These are phyloP conservation scores for Drosophila emarginata DNA, from an alignment of 2,888 invertebrate genomes.

Conservation along the genomic window DNA sequence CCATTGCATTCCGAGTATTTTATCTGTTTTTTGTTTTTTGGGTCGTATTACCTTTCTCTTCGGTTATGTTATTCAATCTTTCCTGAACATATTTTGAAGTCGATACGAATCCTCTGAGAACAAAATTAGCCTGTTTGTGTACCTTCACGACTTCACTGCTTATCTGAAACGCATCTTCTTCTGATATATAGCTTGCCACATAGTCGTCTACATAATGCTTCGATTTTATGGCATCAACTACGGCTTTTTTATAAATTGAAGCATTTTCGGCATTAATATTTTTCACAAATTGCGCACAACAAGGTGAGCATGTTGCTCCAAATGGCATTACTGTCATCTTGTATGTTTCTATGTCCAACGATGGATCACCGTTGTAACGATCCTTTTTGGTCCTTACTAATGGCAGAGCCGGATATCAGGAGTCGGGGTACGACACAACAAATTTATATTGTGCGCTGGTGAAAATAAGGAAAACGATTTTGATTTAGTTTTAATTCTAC, in stretches of 20 bases:
- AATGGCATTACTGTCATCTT: constrained; percentile 18
- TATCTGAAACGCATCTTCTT: constrained; percentile 1
- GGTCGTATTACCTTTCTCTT: neutral
- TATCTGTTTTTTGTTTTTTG: neutral
- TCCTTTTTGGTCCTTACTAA: too few relatives aligned
- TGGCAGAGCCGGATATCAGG: too few relatives aligned
- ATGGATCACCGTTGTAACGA: too few relatives aligned
- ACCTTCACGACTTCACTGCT: too few relatives aligned
- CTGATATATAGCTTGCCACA: constrained; percentile 12
- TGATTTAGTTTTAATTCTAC: too few relatives aligned
- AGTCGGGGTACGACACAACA: too few relatives aligned
- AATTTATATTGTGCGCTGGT: too few relatives aligned
- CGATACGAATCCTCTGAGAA: constrained; percentile 17
- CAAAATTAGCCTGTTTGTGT: constrained; percentile 14
- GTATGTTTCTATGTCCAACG: too few relatives aligned
- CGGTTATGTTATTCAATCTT: neutral
- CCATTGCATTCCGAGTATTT: constrained; percentile 15
- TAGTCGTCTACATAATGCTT: constrained; percentile 25
- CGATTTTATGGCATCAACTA: constrained; percentile 1
- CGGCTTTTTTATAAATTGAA: constrained; percentile 2
- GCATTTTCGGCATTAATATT: constrained; percentile 16
- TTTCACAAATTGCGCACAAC: constrained; percentile 24
- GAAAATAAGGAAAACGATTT: too few relatives aligned
- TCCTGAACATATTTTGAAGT: neutral
- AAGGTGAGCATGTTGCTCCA: constrained; percentile 21